These are phyloP conservation scores for Dryadula phaetusa DNA, from an alignment of 2,888 invertebrate genomes.

Conservation along the genomic window DNA sequence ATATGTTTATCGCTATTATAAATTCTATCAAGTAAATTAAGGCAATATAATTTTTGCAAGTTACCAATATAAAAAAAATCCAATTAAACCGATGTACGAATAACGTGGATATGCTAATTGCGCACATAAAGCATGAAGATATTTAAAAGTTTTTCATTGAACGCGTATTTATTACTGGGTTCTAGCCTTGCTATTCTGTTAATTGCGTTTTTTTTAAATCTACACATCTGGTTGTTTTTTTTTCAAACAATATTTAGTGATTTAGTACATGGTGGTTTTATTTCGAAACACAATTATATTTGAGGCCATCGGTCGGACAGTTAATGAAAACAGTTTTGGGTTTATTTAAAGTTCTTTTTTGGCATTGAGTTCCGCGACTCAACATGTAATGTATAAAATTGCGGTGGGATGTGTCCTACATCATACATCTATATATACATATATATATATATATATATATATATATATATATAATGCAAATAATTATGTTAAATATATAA, in stretches of 20 bases:
- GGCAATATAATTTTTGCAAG: slow-evolving; percentile 26
- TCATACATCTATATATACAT: too few relatives aligned
- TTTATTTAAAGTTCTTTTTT: too few relatives aligned
- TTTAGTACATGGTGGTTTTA: too few relatives aligned
- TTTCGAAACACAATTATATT: too few relatives aligned
- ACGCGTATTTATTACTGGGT: slow-evolving; percentile 25
- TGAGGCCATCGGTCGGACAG: too few relatives aligned
- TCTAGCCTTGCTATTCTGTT: background rate
- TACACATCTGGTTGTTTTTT: background rate
- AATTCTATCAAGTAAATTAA: slow-evolving; percentile 8
- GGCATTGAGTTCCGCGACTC: too few relatives aligned
- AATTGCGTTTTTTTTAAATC: slow-evolving; percentile 5
- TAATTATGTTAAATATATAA: too few relatives aligned
- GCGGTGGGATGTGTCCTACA: too few relatives aligned
- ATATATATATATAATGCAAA: too few relatives aligned
- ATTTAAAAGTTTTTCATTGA: slow-evolving; percentile 52
- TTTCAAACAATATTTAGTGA: background rate
- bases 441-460: too few relatives aligned
- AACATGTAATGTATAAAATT: too few relatives aligned
- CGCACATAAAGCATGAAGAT: slow-evolving; percentile 46
- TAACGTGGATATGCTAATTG: slow-evolving; percentile 59
- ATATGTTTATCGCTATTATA: background rate
- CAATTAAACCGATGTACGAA: slow-evolving; percentile 56
- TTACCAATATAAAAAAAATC: slow-evolving; percentile 43
- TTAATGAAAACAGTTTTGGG: too few relatives aligned